These are phyloP conservation scores for Hyposoter dolosus DNA, from an alignment of 2,888 invertebrate species.

Conservation along the genomic window DNA sequence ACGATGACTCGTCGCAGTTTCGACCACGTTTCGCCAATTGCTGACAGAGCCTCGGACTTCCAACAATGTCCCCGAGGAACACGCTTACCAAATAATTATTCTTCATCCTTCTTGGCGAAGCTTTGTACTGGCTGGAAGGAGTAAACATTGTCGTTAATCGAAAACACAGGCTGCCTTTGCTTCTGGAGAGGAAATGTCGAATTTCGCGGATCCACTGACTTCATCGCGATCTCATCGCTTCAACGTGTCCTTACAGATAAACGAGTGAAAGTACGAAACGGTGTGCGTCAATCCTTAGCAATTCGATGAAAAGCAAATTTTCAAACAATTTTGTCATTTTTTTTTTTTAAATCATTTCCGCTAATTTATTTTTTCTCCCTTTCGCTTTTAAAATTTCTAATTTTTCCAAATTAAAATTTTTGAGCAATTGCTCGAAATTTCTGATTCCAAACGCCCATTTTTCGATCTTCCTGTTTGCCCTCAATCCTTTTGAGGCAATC, in stretches of 20 bases:
- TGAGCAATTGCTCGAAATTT: background rate
- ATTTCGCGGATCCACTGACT: slow-evolving; percentile 21
- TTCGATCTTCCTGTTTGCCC: background rate
- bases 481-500: background rate
- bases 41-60: slow-evolving; percentile 92
- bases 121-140: slow-evolving; percentile 90
- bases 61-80: slow-evolving; percentile 94
- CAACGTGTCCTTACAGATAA: background rate
- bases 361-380: background rate
- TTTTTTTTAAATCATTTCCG: background rate
- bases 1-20: slow-evolving; percentile 84
- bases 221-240: slow-evolving; percentile 7
- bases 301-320: background rate
- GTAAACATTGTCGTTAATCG: slow-evolving; percentile 54
- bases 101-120: slow-evolving; percentile 88
- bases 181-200: slow-evolving; percentile 7
- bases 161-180: slow-evolving; percentile 14
- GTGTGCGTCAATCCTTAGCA: background rate
- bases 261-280: slow-evolving; percentile 37
- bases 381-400: background rate
- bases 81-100: slow-evolving; percentile 94
- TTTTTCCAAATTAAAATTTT: background rate
- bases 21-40: slow-evolving; percentile 91
- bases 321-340: background rate
- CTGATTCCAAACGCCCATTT: background rate